Conservation (phyloP, 2,888 invertebrate genomes). For the Lasioglossum zephyrum region DNA sequence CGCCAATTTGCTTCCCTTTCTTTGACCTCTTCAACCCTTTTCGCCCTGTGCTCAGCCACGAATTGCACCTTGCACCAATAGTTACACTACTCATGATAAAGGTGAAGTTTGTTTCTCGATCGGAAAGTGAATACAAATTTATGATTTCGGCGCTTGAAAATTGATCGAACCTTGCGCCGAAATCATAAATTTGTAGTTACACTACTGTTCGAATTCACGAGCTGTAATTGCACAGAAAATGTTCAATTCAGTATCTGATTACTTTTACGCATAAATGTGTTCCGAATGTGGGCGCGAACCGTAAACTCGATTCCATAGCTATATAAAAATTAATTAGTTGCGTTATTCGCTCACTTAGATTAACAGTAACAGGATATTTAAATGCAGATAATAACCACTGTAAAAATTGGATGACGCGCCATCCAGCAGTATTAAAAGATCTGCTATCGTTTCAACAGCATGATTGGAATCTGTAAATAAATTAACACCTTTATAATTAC, state of each 20-base stretch:
- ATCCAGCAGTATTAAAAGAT: not conserved
- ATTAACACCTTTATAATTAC: conserved; percentile 4
- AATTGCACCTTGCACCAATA: no score
- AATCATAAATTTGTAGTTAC: no score
- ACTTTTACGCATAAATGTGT: not conserved
- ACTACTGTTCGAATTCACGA: not conserved
- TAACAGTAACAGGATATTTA: not conserved
- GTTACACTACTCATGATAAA: no score
- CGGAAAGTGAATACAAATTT: no score
- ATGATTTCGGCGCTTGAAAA: no score
- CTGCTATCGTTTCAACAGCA: not conserved
- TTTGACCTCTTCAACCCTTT: not conserved
- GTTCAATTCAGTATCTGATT: not conserved
- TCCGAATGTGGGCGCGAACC: no score
- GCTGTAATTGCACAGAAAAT: not conserved
- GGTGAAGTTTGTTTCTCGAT: no score
- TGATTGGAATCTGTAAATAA: not conserved
- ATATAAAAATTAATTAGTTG: not conserved
- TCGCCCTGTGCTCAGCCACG: not conserved
- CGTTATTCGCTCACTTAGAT: not conserved
- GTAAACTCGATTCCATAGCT: no score
- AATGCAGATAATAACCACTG: not conserved
- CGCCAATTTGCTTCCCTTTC: not conserved
- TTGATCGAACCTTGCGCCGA: no score
- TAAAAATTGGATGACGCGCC: not conserved